Percentiles rank a stretch among this genome's conserved stretches.
Evolutionary conservation across 2,797 vertebrate genomes (phyloP).

Genomic region (Lagorchestes hirsutus): DNA sequence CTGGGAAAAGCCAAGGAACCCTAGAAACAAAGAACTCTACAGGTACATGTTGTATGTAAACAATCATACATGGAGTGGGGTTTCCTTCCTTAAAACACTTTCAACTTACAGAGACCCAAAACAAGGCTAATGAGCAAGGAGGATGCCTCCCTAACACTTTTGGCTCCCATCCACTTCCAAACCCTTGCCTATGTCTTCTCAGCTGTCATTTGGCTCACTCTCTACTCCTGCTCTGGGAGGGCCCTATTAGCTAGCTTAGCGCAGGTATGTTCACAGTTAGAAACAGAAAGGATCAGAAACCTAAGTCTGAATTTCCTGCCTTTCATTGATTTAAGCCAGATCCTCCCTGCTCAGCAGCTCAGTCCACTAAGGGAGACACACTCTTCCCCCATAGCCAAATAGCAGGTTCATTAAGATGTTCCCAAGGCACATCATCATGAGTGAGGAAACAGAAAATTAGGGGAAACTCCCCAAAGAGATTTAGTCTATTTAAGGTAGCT

Average conservation of each 20-base stretch:
- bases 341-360: constrained; percentile 18
- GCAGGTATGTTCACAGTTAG: background rate
- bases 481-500: constrained; percentile 53
- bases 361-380: background rate
- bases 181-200: background rate
- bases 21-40: background rate
- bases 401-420: background rate
- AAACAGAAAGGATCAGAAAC: constrained; percentile 52
- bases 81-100: background rate
- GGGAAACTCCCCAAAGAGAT: background rate
- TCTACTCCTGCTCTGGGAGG: background rate
- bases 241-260: background rate
- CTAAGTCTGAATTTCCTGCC: constrained; percentile 6
- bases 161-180: background rate
- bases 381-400: constrained; percentile 44
- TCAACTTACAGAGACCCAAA: background rate
- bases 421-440: constrained; percentile 23
- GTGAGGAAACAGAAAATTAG: constrained; percentile 43
- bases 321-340: constrained; percentile 31
- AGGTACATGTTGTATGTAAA: background rate
- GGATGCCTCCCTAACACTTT: background rate
- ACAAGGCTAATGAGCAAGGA: background rate
- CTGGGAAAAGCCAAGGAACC: background rate
- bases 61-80: background rate
- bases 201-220: background rate